These are phyloP conservation scores for Fukomys damarensis DNA, from an alignment of 2,113 vertebrate genomes.

Conservation along the genomic window DNA sequence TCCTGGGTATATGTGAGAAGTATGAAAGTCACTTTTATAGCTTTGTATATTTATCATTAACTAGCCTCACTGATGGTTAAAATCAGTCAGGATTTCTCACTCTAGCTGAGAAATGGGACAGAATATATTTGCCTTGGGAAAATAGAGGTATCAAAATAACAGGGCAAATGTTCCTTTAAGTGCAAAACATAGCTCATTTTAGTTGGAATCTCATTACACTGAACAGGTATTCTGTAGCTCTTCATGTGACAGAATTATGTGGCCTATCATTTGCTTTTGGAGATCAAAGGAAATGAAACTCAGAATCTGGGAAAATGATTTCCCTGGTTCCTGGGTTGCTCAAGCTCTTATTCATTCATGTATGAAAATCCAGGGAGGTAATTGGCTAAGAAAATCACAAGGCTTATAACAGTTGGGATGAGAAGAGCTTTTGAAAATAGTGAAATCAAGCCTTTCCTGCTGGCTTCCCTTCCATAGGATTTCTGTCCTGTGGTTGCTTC, in stretches of 20 bases:
- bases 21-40: slow-evolving; percentile 13
- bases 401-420: slow-evolving; percentile 36
- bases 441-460: slow-evolving; percentile 50
- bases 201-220: slow-evolving; percentile 46
- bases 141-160: slow-evolving; percentile 2
- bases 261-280: slow-evolving; percentile 53
- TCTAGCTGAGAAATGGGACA: slow-evolving; percentile 4
- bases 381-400: slow-evolving; percentile 46
- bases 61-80: slow-evolving; percentile 34
- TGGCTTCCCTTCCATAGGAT: slow-evolving; percentile 27
- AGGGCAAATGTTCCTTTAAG: not conserved
- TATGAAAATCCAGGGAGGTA: slow-evolving; percentile 65
- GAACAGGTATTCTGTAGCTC: slow-evolving; percentile 40
- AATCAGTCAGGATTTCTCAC: slow-evolving; percentile 37
- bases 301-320: slow-evolving; percentile 23
- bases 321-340: slow-evolving; percentile 33
- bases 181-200: slow-evolving; percentile 51
- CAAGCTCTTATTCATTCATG: slow-evolving; percentile 42
- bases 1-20: slow-evolving; percentile 26
- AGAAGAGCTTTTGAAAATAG: slow-evolving; percentile 45
- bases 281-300: slow-evolving; percentile 62
- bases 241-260: slow-evolving; percentile 46
- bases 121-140: slow-evolving; percentile 20
- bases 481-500: not conserved
- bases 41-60: slow-evolving; percentile 46